Evolutionary conservation across 2,888 invertebrate species (phyloP).

Genomic region (Dromius quadrimaculatus): DNA sequence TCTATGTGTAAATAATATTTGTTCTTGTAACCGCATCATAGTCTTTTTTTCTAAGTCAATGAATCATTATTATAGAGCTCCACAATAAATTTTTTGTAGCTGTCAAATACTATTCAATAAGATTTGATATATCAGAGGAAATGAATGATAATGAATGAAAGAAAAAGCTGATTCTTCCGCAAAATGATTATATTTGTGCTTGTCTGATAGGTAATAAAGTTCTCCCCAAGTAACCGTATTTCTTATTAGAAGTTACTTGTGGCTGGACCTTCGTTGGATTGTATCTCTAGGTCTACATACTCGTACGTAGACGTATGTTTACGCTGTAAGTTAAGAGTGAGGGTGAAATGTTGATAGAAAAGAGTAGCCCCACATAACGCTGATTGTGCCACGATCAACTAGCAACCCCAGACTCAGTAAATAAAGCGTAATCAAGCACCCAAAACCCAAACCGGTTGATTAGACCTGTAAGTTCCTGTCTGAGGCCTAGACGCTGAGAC

Average conservation of each 20-base stretch:
- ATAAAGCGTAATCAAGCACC: conserved; percentile 50
- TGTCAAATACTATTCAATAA: too few species aligned
- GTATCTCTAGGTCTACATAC: background rate
- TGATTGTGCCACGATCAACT: conserved; percentile 43
- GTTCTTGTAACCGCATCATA: too few species aligned
- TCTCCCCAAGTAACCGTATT: background rate
- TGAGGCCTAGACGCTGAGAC: background rate
- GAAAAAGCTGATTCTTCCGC: too few species aligned
- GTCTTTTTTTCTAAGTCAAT: too few species aligned
- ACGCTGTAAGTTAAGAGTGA: background rate
- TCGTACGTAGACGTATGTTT: conserved; percentile 11
- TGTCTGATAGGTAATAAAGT: conserved; percentile 2
- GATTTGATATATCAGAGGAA: too few species aligned
- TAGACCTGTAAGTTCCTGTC: conserved; percentile 40
- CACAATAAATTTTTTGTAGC: too few species aligned
- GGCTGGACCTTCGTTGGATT: background rate
- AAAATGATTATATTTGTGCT: conserved; percentile 5
- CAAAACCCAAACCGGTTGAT: conserved; percentile 49
- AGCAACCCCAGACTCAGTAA: conserved; percentile 43
- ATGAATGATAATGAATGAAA: too few species aligned
- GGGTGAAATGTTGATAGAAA: conserved; percentile 35
- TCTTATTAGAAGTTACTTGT: conserved; percentile 10
- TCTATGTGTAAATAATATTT: too few species aligned
- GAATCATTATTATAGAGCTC: too few species aligned
- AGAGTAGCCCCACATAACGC: conserved; percentile 46